Percentiles rank a stretch among this genome's conserved stretches.
Evolutionary conservation across 2,888 invertebrate genomes (phyloP).

Genomic region (Himalopsyche japonica): DNA sequence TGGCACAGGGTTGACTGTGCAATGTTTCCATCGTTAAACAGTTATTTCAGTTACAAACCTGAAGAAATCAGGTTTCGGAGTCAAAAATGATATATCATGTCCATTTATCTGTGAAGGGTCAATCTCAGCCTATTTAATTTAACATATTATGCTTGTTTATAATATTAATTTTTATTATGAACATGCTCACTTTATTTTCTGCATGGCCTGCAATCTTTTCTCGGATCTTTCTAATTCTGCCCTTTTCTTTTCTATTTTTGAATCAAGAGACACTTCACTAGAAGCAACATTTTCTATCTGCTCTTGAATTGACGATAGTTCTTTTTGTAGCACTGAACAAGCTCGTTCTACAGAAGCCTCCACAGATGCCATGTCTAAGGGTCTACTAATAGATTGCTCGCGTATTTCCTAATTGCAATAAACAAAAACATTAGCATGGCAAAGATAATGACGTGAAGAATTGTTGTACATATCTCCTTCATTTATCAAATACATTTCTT

Average conservation of each 20-base stretch:
- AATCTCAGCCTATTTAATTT: too few species aligned
- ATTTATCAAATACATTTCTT: too few species aligned
- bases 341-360: constrained; percentile 79
- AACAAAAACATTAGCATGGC: not conserved
- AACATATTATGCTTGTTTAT: too few species aligned
- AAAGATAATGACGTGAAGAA: too few species aligned
- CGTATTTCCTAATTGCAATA: constrained; percentile 66
- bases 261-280: constrained; percentile 86
- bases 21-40: too few species aligned
- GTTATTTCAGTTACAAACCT: too few species aligned
- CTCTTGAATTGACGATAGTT: constrained; percentile 72
- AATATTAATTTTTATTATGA: too few species aligned
- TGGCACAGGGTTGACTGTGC: too few species aligned
- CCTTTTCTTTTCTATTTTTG: constrained; percentile 88
- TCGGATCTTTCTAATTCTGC: constrained; percentile 90
- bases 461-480: too few species aligned
- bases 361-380: constrained; percentile 81
- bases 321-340: constrained; percentile 68
- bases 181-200: constrained; percentile 79
- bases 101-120: too few species aligned
- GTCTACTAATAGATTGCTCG: constrained; percentile 76
- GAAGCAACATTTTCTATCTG: constrained; percentile 84
- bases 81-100: too few species aligned
- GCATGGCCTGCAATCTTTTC: constrained; percentile 89
- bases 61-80: too few species aligned